Base-by-base conservation (phyloP, 30 jellyfish, hydroid and myxozoan genomes). In the Aurelia sp. region DNA sequence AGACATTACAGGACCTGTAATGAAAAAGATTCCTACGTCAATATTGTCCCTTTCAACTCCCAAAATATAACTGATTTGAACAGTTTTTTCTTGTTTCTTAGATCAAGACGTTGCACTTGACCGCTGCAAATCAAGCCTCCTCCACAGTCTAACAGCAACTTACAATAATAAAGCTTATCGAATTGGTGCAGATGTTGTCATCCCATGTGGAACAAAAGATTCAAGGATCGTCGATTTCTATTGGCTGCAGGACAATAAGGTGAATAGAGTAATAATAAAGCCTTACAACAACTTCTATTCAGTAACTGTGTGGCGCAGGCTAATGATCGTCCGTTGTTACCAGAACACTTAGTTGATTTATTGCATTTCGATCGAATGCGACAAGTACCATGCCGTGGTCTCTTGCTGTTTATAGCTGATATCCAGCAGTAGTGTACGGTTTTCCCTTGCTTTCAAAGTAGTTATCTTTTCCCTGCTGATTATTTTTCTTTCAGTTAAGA, bases 161-260 rank as follows among this genome's bases (percentile, higher is more conserved):
- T 22, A 60, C 22, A 63, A 11, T 3, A 76, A 51, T 35, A 84
- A 20, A 60, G 86, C 93, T 27, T 30, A 72, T 38, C 51, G 93
- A 30, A 84, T 84, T 63, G 93, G 88, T 7, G 47, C 84, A 3
- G 78, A 84, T 64, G 82, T 84, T 27, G 16, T 44, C 55, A 38
- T 84, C 11, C 74, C 84, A n/a, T 84, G 93, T 55, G 63, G 72
- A 51, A 72, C 93, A 11, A 48, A 41, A 6, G 51, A 60, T 57
- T 72, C 75, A 51, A 72, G 88, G 50, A 44, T 60, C 59, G 93
- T 72, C 10, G 88, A 84, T 48, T 84, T 72, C 38, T 64, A 71
- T 50, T 84, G 93, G 93, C 76, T 84, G 15, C 64, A 68, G 74
- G 67, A 84, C 38, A 69, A 41, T 73, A 84, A 64, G 78, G 93